Evolutionary conservation across 2,888 invertebrate genomes (phyloP).

Genomic region (Helleia helle): DNA sequence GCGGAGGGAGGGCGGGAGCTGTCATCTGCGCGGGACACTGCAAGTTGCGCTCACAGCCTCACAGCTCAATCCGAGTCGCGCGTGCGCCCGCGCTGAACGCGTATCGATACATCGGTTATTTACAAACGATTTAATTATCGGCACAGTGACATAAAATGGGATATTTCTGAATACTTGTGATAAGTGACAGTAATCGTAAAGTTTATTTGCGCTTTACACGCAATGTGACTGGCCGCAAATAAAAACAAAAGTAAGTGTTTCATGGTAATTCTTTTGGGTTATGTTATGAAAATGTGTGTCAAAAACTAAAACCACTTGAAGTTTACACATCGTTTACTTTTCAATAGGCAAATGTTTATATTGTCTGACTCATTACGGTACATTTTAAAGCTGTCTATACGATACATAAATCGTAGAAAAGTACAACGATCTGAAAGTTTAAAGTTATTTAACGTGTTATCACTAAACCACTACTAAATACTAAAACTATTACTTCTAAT

Average conservation of each 20-base stretch:
- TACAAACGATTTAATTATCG: constrained; percentile 12
- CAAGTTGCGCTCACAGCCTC: constrained; percentile 25
- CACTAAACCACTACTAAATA: no score
- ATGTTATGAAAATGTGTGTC: no score
- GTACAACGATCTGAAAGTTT: no score
- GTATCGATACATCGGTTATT: no score
- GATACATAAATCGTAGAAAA: no score
- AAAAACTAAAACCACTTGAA: no score
- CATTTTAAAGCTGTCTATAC: no score
- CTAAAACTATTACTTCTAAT: no score
- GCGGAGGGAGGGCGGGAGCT: constrained; percentile 14
- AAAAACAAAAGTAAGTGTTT: constrained; percentile 54
- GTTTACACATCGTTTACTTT: no score
- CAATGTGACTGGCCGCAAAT: constrained; percentile 59
- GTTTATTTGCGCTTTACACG: constrained; percentile 27
- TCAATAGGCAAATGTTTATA: no score
- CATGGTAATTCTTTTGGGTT: constrained; percentile 5
- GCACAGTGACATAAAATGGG: constrained; percentile 17
- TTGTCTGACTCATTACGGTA: no score
- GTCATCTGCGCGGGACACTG: constrained; percentile 20
- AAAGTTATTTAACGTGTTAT: no score
- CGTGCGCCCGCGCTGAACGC: constrained; percentile 39
- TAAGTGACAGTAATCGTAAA: not conserved
- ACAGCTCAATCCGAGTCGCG: constrained; percentile 44
- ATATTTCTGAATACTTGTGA: not conserved